Evolutionary conservation across 1,140 invertebrate genomes (phyloP).

Genomic region (Hypothenemus hampei): DNA sequence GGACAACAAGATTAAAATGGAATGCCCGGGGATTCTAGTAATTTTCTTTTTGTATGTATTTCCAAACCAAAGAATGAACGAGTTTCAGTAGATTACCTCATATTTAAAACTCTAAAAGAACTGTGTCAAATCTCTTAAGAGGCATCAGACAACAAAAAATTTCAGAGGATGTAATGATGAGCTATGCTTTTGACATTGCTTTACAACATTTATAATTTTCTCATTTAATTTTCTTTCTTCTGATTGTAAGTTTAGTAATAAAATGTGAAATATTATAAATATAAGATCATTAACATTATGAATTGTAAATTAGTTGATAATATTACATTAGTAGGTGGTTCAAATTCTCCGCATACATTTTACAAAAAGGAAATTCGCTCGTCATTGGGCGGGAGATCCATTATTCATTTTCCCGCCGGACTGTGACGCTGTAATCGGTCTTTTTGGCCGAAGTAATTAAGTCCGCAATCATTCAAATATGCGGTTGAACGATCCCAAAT

Average conservation of each 20-base stretch:
- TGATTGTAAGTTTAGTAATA: background rate
- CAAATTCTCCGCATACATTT: background rate
- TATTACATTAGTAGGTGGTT: background rate
- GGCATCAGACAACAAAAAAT: too few species aligned
- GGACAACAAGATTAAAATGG: too few species aligned
- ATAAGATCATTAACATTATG: background rate
- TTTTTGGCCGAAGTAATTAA: conserved; percentile 6
- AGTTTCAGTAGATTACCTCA: too few species aligned
- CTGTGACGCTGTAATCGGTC: conserved; percentile 9
- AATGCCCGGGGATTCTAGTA: too few species aligned
- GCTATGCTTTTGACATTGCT: background rate
- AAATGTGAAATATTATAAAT: background rate
- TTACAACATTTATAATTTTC: background rate
- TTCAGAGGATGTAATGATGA: background rate
- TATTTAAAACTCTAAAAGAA: too few species aligned
- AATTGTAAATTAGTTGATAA: background rate
- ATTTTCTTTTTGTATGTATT: too few species aligned
- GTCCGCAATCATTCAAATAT: conserved; percentile 5
- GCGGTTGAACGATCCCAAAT: background rate
- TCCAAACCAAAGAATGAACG: too few species aligned
- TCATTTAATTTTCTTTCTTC: background rate
- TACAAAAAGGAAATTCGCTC: background rate
- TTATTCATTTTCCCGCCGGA: conserved; percentile 5
- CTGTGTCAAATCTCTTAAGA: too few species aligned
- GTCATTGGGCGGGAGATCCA: background rate